Percentiles rank a stretch among this genome's conserved stretches.
Evolutionary conservation across 1,140 invertebrate species (phyloP).

Genomic region (Lutraria rhynchaena): DNA sequence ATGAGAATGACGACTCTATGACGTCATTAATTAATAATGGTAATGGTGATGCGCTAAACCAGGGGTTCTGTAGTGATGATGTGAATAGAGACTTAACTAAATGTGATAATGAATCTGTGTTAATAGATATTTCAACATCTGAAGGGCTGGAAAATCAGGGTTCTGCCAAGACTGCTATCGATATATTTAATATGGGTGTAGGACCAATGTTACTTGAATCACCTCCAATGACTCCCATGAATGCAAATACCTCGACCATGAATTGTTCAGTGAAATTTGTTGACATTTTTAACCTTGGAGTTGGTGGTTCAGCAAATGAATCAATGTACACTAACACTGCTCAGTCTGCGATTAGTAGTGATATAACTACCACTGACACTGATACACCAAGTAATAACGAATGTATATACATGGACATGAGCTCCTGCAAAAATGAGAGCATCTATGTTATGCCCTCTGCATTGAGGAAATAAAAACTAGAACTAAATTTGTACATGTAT

Average conservation of each 20-base stretch:
- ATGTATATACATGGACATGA: conserved; percentile 57
- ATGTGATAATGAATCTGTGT: conserved; percentile 21
- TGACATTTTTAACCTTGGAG: conserved; percentile 27
- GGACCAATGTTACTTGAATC: conserved; percentile 1
- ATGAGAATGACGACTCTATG: conserved; percentile 46
- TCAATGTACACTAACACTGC: background rate
- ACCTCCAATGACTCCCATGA: background rate
- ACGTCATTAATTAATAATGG: background rate
- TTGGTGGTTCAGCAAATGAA: background rate
- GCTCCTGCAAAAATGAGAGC: conserved; percentile 48
- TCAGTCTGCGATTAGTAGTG: background rate
- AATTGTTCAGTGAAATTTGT: conserved; percentile 10
- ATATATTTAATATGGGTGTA: conserved; percentile 46
- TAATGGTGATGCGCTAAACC: conserved; percentile 22
- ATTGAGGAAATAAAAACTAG: conserved; percentile 23
- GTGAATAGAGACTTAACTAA: background rate
- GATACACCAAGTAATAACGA: background rate
- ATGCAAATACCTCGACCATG: background rate
- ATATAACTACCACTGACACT: background rate
- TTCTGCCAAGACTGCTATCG: conserved; percentile 15
- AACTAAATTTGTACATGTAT: too few relatives aligned
- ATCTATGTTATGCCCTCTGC: conserved; percentile 53
- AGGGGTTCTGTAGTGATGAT: conserved; percentile 27
- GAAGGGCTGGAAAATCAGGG: background rate
- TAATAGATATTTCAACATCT: conserved; percentile 37